Evolutionary conservation across 2,797 vertebrate genomes (phyloP), one percentile per base, ranked within the genome.

Genomic region (Adrianichthys oophorus): DNA sequence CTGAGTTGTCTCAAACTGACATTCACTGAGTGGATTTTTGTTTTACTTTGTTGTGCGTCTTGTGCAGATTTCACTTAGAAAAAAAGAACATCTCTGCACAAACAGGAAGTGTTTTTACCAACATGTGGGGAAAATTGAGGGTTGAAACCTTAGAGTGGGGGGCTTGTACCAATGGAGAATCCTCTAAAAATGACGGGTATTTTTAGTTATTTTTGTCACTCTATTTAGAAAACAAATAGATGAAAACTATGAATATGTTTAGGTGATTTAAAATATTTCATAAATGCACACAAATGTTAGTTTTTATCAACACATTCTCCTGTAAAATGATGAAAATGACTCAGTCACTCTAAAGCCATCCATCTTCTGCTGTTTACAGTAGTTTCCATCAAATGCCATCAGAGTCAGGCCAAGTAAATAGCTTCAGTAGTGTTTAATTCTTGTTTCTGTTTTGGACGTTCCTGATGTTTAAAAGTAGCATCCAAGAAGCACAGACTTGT

Each of bases 201-300:
- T 32, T 45, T 46, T 46, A 46, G 6, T 19, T 8, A 46, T 19
- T 46, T 19, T 8, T 46, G 59, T 85, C 70, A 75, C 65, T 73
- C 59, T 63, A 72, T 84, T 74, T 86, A n/a, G 81, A 76, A 57
- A 63, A 68, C 45, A 60, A 40, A 24, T 65, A 18, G 50, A 45
- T 58, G 53, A 71, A 40, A 78, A 6, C 65, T 74, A 77, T 77
- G 85, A 84, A 86, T 85, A 82, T 73, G 48, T 56, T 12, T 13
- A 12, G 2, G 10, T 12, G 32, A 12, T 13, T 37, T 37, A 10
- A 12, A 37, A 12, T 12, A 37, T 37, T 10, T 12, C 10, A 37
- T 37, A 37, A 37, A 37, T 37, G 10, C 32, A 32, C 32, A 32
- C 8, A 32, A 12, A 32, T 32, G 29, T 12, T 12, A 10, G 32